phyloP scores from a whole-genome alignment of 2,888 invertebrate species.

The Chloroclysta siterata region DNA sequence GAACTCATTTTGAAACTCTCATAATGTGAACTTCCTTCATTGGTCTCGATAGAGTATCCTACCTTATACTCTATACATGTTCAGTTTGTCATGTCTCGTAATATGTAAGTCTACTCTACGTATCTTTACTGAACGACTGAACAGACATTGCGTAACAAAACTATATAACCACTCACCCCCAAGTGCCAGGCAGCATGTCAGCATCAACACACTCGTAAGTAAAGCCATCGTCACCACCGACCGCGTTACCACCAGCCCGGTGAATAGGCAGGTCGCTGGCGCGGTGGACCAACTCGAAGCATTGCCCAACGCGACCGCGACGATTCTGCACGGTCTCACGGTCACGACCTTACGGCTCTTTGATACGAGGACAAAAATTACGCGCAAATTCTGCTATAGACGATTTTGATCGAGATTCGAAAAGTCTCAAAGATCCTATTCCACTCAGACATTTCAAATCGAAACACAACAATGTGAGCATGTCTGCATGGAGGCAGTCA shows the following conservation, averaged over 20 bases:
- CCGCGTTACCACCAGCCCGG: conserved; percentile 35
- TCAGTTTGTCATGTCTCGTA: too few relatives aligned
- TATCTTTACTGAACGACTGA: background rate
- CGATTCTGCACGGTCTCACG: conserved; percentile 75
- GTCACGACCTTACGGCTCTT: conserved; percentile 64
- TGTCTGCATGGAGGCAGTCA: too few relatives aligned
- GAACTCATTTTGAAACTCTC: too few relatives aligned
- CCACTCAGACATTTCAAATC: too few relatives aligned
- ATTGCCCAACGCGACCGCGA: conserved; percentile 59
- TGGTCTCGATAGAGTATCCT: too few relatives aligned
- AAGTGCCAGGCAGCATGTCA: conserved; percentile 30
- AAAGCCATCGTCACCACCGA: conserved; percentile 35
- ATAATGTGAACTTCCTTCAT: too few relatives aligned
- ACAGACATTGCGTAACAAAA: background rate
- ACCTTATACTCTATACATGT: too few relatives aligned
- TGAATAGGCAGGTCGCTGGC: conserved; percentile 46
- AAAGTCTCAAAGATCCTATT: too few relatives aligned
- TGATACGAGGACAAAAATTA: conserved; percentile 12
- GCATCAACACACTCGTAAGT: conserved; percentile 30
- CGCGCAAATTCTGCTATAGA: background rate
- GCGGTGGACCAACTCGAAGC: conserved; percentile 55
- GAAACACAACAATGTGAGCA: too few relatives aligned
- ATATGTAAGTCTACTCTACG: background rate
- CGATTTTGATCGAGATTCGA: background rate
- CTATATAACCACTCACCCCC: conserved; percentile 36